Percentiles rank a stretch among this genome's conserved stretches.
Evolutionary conservation across 2,888 invertebrate species (phyloP).

Genomic region (Eulithis prunata): DNA sequence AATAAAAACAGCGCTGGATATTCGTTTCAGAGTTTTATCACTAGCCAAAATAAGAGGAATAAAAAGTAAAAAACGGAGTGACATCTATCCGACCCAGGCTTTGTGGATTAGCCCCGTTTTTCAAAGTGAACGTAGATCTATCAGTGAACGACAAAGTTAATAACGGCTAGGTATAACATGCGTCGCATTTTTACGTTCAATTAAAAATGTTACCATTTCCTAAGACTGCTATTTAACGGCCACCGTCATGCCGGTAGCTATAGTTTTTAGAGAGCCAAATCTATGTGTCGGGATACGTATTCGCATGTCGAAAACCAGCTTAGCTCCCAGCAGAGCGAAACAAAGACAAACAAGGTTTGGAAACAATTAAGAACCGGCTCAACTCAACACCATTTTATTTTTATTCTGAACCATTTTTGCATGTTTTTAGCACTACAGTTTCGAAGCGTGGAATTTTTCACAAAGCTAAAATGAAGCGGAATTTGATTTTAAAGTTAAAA

Average conservation of each 20-base stretch:
- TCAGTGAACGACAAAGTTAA: neutral
- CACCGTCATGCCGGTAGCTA: neutral
- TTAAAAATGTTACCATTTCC: too few relatives aligned
- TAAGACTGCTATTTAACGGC: neutral
- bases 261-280: neutral
- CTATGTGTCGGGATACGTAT: neutral
- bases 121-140: neutral
- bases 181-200: too few relatives aligned
- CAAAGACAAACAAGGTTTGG: constrained; percentile 27
- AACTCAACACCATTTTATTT: constrained; percentile 19
- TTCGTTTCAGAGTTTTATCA: constrained; percentile 4
- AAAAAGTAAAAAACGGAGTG: constrained; percentile 7
- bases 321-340: constrained; percentile 18
- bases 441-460: constrained; percentile 11
- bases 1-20: constrained; percentile 1
- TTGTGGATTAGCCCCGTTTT: neutral
- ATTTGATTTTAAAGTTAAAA: neutral
- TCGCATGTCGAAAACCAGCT: constrained; percentile 15
- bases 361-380: constrained; percentile 20
- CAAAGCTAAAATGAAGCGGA: neutral
- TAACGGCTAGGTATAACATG: neutral
- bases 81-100: constrained; percentile 5
- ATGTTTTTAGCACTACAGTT: constrained; percentile 5
- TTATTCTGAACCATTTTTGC: constrained; percentile 2
- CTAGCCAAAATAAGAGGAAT: neutral